Evolutionary conservation across 2,888 invertebrate genomes (phyloP), one percentile per base, ranked within the genome.

Genomic region (Sipha maydis): DNA sequence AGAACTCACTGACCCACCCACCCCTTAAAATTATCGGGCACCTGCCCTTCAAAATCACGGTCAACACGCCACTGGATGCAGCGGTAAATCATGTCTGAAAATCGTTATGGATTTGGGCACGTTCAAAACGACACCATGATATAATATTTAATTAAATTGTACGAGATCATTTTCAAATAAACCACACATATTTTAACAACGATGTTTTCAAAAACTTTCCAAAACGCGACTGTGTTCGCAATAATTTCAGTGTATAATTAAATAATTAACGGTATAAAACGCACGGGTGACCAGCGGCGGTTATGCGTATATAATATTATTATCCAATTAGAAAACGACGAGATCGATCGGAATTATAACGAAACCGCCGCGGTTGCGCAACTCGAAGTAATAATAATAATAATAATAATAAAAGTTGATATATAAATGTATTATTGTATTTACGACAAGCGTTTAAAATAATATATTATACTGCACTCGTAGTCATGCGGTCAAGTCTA

Each of bases 281-380:
- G 31, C 69, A 17, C 28, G 31, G 28, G 28, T 28, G 25, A 48
- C 82, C 71, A 14, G 48, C 48, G 82, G 82, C 82, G 25, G 25
- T 19, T n/a, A 28, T 8, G 25, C 9, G 17, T 31, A 71, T 67
- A 67, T 67, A 67, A 67, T 67, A 67, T n/a, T 41, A 69, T 54
- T 54, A 73, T 71, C 73, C 54, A 54, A 54, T 83, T 83, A 83
- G 83, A 83, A 83, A 83, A 83, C 83, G 54, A 48, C 69, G 48
- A 82, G 82, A 82, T 71, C 69, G 48, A 48, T 41, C 82, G 48
- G 69, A 82, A 82, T 48, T 71, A 69, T 82, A 82, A 82, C 83
- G 54, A 83, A 83, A 83, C 54, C 48, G 48, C 41, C 31, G 83
- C n/a, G n/a, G n/a, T 83, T 83, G 73, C 83, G 71, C n/a, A 71